Percentiles rank a stretch among this genome's conserved stretches.
Conservation (phyloP, 1,140 invertebrate species). For the Drosophila teissieri region DNA sequence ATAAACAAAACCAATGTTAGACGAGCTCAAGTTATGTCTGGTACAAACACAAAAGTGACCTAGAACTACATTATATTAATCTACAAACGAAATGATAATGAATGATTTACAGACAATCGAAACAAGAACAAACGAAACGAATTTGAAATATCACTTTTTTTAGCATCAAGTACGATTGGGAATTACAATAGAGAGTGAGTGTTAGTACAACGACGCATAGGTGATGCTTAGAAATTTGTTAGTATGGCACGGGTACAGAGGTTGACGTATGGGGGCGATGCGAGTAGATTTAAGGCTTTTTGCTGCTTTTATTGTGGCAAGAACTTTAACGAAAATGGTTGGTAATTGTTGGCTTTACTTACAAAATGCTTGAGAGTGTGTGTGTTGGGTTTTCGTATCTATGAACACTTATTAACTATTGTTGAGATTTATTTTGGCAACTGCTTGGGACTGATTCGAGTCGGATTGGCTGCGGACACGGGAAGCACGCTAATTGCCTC, state of each 20-base stretch:
- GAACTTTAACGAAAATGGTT: slow-evolving; percentile 65
- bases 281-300: slow-evolving; percentile 60
- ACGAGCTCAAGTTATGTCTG: neutral
- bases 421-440: slow-evolving; percentile 43
- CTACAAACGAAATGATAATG: slow-evolving; percentile 69
- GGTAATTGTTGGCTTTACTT: slow-evolving; percentile 74
- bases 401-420: slow-evolving; percentile 68
- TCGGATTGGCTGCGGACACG: slow-evolving; percentile 17
- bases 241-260: slow-evolving; percentile 61
- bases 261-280: slow-evolving; percentile 49
- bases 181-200: slow-evolving; percentile 35
- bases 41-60: slow-evolving; percentile 61
- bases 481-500: slow-evolving; percentile 63
- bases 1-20: slow-evolving; percentile 42
- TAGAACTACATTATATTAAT: slow-evolving; percentile 64
- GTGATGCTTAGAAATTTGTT: slow-evolving; percentile 52
- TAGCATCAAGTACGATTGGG: slow-evolving; percentile 52
- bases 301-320: slow-evolving; percentile 64
- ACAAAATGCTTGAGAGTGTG: slow-evolving; percentile 75
- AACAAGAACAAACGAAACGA: slow-evolving; percentile 57
- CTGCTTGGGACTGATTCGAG: slow-evolving; percentile 27
- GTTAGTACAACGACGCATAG: slow-evolving; percentile 69
- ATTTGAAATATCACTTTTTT: slow-evolving; percentile 68
- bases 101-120: slow-evolving; percentile 61
- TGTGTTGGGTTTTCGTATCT: slow-evolving; percentile 61